Evolutionary conservation across 2,113 vertebrate genomes (phyloP).

Genomic region (Ramphastos sulfuratus): DNA sequence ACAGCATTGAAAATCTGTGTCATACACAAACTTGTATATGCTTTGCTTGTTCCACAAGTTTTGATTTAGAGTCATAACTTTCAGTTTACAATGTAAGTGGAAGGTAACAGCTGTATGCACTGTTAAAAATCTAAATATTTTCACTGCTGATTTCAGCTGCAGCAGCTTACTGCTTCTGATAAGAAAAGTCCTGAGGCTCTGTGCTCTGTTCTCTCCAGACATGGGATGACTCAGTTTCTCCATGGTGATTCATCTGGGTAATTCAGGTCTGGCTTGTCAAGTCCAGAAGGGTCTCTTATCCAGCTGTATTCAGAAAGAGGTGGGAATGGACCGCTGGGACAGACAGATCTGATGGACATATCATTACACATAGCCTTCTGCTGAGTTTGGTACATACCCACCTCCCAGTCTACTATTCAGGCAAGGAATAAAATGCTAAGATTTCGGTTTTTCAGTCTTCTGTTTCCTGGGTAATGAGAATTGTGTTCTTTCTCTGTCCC

Average conservation of each 20-base stretch:
- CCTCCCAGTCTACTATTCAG: background rate
- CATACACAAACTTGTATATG: background rate
- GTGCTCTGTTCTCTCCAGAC: background rate
- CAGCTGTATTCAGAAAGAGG: background rate
- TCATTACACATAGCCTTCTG: background rate
- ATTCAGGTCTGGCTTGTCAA: background rate
- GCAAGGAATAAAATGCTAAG: background rate
- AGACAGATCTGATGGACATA: background rate
- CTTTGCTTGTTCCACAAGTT: background rate
- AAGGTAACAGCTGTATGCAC: background rate
- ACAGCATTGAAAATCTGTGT: background rate
- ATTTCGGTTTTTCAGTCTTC: background rate
- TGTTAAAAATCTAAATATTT: background rate
- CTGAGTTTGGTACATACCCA: background rate
- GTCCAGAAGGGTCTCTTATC: background rate
- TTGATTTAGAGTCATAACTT: background rate
- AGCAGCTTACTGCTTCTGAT: background rate
- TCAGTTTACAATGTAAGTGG: background rate
- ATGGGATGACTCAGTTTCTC: constrained; percentile 32
- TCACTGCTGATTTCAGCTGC: background rate
- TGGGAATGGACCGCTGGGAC: background rate
- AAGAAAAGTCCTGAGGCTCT: background rate
- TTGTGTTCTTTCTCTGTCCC: background rate
- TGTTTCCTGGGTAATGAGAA: background rate
- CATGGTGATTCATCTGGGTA: constrained; percentile 10